Evolutionary conservation across 2,888 invertebrate species (phyloP).

Genomic region (Drosophila stalkeri): DNA sequence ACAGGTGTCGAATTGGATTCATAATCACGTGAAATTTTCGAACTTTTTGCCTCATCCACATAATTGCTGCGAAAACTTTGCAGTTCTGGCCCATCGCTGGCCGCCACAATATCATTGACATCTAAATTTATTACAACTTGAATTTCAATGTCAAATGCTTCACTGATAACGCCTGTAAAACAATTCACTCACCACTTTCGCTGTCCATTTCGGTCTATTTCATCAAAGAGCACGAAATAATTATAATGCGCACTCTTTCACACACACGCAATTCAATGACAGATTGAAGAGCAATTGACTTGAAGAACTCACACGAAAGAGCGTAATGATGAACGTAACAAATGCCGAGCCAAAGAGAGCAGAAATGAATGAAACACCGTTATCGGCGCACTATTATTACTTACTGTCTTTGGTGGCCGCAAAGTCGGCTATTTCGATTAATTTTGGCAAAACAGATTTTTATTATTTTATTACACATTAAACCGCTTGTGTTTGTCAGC

Average conservation of each 20-base stretch:
- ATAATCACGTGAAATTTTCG: not conserved
- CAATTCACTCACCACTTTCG: slow-evolving; percentile 56
- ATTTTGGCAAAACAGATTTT: slow-evolving; percentile 10
- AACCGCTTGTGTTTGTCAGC: slow-evolving; percentile 11
- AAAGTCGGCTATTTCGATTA: slow-evolving; percentile 14
- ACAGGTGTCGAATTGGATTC: slow-evolving; percentile 44
- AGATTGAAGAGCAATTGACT: slow-evolving; percentile 10
- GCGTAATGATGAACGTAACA: slow-evolving; percentile 8
- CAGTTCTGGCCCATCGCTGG: slow-evolving; percentile 46
- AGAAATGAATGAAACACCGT: slow-evolving; percentile 30
- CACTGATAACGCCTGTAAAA: not conserved
- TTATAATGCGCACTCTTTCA: not conserved
- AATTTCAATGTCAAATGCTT: not conserved
- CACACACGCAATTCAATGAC: not conserved
- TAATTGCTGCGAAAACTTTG: slow-evolving; percentile 43
- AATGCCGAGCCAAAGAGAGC: slow-evolving; percentile 4
- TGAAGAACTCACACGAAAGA: slow-evolving; percentile 7
- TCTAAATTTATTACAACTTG: slow-evolving; percentile 6
- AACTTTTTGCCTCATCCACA: slow-evolving; percentile 21
- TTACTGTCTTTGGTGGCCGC: slow-evolving; percentile 6
- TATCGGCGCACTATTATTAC: slow-evolving; percentile 29
- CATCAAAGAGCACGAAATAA: slow-evolving; percentile 16
- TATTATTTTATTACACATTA: slow-evolving; percentile 12
- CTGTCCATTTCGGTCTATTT: slow-evolving; percentile 44
- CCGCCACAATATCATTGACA: slow-evolving; percentile 48